Evolutionary conservation across 2,888 invertebrate species (phyloP), one percentile per base, ranked within the genome.

Genomic region (Drosophila borborema): DNA sequence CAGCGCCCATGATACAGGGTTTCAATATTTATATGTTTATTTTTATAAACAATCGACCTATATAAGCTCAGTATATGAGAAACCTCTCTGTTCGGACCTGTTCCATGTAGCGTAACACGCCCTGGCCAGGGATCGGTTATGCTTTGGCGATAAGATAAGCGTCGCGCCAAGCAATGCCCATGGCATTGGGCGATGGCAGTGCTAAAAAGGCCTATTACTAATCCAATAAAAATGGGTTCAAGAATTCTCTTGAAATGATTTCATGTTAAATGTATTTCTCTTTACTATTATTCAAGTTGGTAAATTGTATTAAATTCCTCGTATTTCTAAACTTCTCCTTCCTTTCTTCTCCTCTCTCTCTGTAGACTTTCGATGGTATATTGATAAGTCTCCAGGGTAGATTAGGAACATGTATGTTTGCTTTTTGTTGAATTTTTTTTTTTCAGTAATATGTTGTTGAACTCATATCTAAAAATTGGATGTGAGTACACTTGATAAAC

Each of bases 101-200:
- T 40, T 55, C 54, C 20, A 12, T 14, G 7, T 10, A 23, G 23
- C 9, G 18, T 16, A 45, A 46, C 18, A 40, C 49, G n/a, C 14
- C 41, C 16, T 48, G 31, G 38, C 48, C 34, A 16, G n/a, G 63
- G 51, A 16, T 61, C 16, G 61, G 45, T 23, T 55, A 18, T 69
- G 49, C 40, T 9, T 2, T 23, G 48, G 18, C 70, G 79, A 77
- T 81, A 81, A 79, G 79, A 79, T 79, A 79, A 70, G 48, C 14
- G 14, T 5, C 10, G 9, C n/a, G 28, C 46, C 6, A n/a, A 16
- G 45, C 60, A 63, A 66, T 62, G 67, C 58, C 69, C 74, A 77
- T 56, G 66, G 34, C 53, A 53, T 46, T 31, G 53, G 63, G 56
- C 64, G 63, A 55, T 31, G 56, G 34, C 53, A 53, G 41, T 38